Base-by-base conservation (phyloP, 1,140 invertebrate species). In the Centruroides sculpturatus region DNA sequence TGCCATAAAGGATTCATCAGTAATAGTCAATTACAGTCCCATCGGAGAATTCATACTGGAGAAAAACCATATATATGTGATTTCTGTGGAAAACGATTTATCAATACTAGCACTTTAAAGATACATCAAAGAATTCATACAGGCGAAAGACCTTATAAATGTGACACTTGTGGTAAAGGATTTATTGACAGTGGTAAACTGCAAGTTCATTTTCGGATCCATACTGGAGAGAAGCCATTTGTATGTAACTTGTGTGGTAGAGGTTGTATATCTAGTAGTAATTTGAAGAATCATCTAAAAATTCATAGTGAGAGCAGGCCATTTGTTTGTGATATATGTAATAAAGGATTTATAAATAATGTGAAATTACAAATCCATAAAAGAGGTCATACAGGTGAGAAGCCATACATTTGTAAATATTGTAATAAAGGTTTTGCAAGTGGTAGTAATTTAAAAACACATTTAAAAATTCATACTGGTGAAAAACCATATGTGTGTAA, bases 1-100 rank as follows among this genome's bases (percentile, higher is more conserved):
- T 59, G 57, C 10, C 50, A 53, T 8, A 59, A 59, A 52, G 47
- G 35, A 12, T 59, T 59, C 35, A 47, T 35, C 3, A 13, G 23
- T 35, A 12, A n/a, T 13, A 46, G n/a, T 34, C 13, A 35, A 8
- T 23, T 59, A 10, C 13, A 41, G 11, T 41, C 8, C 4, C 57
- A 59, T 59, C 34, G 5, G n/a, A 13, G 51, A 35, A 82, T 82
- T 47, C 57, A 59, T 23, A 13, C 46, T 12, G 41, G 35, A 8
- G 50, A 54, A 10, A 59, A 47, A 12, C 41, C 52, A 10, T 54
- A 34, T 11, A 34, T 9, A 5, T 59, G 58, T 47, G 12, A 54
- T 11, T 7, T 59, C 4, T 59, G 58, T 41, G 11, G 47, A 34
- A 59, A 54, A 35, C 9, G 13, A 6, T 59, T 54, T 54, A 6